Evolutionary conservation across 2,797 vertebrate species (phyloP), one percentile per base, ranked within the genome.

Genomic region (Tachyglossus aculeatus): DNA sequence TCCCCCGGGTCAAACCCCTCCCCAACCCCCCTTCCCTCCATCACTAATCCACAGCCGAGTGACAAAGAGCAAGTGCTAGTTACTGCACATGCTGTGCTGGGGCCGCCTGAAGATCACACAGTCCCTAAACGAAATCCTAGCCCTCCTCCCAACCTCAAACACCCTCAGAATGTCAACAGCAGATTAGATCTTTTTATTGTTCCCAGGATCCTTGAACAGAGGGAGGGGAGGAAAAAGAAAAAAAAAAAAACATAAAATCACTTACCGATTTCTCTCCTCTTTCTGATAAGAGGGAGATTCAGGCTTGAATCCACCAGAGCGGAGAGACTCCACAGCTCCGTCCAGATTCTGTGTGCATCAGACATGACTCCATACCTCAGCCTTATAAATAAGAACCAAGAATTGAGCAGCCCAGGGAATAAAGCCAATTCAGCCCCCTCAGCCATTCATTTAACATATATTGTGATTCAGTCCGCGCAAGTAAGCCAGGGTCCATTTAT

Each of bases 1-100:
- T n/a, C n/a, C n/a, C n/a, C n/a, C n/a, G n/a, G n/a, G n/a, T n/a
- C n/a, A n/a, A n/a, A n/a, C n/a, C n/a, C n/a, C n/a, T n/a, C 57
- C 67, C 55, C 41, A 37, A 27, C 3, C 54, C 67, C 53, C 44
- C 33, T 2, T 32, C 73, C 51, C 57, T 45, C 5, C 0, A 50
- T 40, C 31, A 51, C 68, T 85, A 79, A 86, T 81, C 71, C 71
- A 40, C 31, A 55, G 61, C 43, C 10, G 77, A 81, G 61, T 67
- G 77, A 81, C 67, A 34, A 0, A 0, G n/a, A 54, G 33, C 72
- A 79, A 68, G 73, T 77, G 75, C 61, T 64, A 1, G 2, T 6
- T 22, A 45, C 65, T 18, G 45, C 1, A 1, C 25, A 40, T 1
- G 6, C 73, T 64, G 3, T 24, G 53, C 33, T 31, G 4, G 12